Percentiles rank a stretch among this genome's conserved stretches.
Conservation (phyloP, 2,888 invertebrate species). For the Ischnura elegans region DNA sequence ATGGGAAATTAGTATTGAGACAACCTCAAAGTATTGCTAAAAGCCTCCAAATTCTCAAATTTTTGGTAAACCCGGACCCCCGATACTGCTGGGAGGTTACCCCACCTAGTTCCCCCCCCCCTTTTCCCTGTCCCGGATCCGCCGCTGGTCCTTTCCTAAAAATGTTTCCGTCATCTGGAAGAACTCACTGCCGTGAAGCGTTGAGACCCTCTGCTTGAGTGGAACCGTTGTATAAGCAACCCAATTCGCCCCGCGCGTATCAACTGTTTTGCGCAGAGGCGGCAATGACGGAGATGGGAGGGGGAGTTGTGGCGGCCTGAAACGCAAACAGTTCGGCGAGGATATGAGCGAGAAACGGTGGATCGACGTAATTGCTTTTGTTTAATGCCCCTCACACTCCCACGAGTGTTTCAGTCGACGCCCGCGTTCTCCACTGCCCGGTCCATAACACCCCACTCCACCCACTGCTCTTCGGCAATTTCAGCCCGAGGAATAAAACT, state of each 20-base stretch:
- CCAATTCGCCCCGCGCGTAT: not conserved
- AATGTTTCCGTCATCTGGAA: not conserved
- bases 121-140: too few species aligned
- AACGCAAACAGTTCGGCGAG: not conserved
- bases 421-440: not conserved
- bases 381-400: constrained; percentile 1
- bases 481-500: constrained; percentile 12
- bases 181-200: not conserved
- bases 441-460: not conserved
- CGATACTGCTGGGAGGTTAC: too few species aligned
- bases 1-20: too few species aligned
- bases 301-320: not conserved
- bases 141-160: not conserved
- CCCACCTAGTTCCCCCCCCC: too few species aligned
- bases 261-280: constrained; percentile 8
- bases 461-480: not conserved
- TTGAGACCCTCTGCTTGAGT: not conserved
- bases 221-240: not conserved
- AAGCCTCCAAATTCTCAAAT: too few species aligned
- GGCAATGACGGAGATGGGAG: not conserved
- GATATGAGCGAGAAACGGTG: not conserved
- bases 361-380: constrained; percentile 10
- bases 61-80: too few species aligned
- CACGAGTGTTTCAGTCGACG: not conserved
- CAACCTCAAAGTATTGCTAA: too few species aligned